Conservation (phyloP, 2,797 vertebrate species). For the Dendrocincla fuliginosa region DNA sequence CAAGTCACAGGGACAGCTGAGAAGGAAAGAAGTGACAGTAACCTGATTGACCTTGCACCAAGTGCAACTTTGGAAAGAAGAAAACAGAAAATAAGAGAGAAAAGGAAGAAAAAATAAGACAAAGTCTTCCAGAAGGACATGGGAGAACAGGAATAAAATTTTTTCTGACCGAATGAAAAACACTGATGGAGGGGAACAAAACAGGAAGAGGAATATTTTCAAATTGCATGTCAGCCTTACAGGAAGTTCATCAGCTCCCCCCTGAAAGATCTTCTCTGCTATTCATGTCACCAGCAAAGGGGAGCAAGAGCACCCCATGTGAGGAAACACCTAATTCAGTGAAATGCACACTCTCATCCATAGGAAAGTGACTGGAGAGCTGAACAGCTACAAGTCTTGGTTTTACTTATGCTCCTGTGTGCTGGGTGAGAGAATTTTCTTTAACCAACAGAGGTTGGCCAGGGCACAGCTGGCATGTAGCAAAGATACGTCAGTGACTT, state of each 20-base stretch:
- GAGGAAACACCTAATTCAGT: background rate
- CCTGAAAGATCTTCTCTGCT: background rate
- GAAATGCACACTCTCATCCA: background rate
- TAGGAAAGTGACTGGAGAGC: background rate
- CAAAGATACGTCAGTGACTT: background rate
- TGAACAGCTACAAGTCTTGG: background rate
- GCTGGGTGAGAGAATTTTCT: background rate
- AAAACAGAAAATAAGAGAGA: background rate
- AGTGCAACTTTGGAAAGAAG: background rate
- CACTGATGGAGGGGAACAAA: background rate
- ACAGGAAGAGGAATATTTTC: background rate
- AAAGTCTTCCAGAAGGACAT: background rate
- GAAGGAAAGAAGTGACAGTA: background rate
- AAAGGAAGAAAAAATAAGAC: background rate
- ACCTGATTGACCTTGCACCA: background rate
- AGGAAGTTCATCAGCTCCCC: background rate
- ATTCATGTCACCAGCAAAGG: background rate
- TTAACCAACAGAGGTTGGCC: background rate
- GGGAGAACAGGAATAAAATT: background rate
- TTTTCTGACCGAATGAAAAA: background rate
- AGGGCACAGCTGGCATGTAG: background rate
- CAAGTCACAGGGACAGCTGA: background rate
- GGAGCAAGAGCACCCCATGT: background rate
- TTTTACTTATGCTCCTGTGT: background rate
- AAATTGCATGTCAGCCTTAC: background rate